phyloP scores from a whole-genome alignment of 1,140 invertebrate species.

The Drosophila sulfurigaster region DNA sequence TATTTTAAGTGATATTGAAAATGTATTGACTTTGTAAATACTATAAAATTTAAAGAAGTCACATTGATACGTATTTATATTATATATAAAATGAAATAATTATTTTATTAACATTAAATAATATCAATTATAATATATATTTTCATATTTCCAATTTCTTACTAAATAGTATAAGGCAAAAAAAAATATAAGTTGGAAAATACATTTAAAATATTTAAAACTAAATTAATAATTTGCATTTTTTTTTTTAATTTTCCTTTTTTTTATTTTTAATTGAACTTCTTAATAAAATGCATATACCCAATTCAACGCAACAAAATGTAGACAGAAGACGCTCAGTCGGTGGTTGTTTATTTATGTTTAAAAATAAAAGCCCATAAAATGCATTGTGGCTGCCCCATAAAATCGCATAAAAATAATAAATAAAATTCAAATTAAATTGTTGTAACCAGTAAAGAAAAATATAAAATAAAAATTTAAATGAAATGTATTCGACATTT shows the following conservation, averaged over 20 bases:
- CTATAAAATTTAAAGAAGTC: too few relatives aligned
- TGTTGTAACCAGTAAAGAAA: conserved; percentile 43
- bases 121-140: too few relatives aligned
- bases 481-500: conserved; percentile 60
- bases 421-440: conserved; percentile 79
- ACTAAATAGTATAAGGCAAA: too few relatives aligned
- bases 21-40: too few relatives aligned
- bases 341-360: conserved; percentile 79
- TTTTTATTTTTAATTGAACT: neutral
- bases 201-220: neutral
- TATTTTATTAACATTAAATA: too few relatives aligned
- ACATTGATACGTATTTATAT: too few relatives aligned
- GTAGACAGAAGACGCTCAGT: conserved; percentile 42
- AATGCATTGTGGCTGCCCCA: conserved; percentile 46
- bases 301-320: neutral
- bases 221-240: neutral
- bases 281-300: conserved; percentile 3
- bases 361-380: conserved; percentile 74
- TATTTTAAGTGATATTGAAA: too few relatives aligned
- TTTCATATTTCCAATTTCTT: too few relatives aligned
- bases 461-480: conserved; percentile 22
- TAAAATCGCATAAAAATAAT: conserved; percentile 68
- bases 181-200: too few relatives aligned
- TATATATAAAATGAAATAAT: too few relatives aligned
- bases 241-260: neutral